A percentile compares a stretch with the other conserved stretches of the same genome.
Conservation (phyloP, 2,797 vertebrate species). For the Urocyon cinereoargenteus region DNA sequence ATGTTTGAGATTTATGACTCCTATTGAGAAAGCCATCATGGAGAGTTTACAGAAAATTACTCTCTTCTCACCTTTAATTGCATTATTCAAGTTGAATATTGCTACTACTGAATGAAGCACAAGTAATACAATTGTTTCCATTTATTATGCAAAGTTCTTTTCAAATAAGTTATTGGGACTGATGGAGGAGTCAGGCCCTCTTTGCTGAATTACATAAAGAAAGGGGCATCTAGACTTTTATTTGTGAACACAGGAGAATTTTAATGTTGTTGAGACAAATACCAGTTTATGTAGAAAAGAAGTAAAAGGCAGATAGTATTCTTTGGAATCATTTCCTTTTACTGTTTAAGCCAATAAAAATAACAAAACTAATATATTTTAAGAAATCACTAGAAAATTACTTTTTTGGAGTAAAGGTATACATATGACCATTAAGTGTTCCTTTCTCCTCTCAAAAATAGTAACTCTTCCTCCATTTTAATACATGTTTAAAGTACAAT, state of each 20-base stretch:
- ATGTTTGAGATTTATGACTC: slow-evolving; percentile 82
- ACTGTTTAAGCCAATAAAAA: slow-evolving; percentile 11
- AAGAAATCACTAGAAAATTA: neutral
- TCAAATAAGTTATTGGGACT: slow-evolving; percentile 76
- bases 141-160: slow-evolving; percentile 83
- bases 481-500: neutral
- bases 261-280: slow-evolving; percentile 68
- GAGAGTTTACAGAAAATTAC: slow-evolving; percentile 83
- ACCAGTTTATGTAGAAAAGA: neutral
- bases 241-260: slow-evolving; percentile 52
- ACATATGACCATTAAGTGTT: neutral
- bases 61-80: slow-evolving; percentile 85
- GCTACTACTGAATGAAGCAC: slow-evolving; percentile 69
- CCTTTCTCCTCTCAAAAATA: neutral
- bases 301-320: neutral
- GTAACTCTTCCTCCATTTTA: neutral
- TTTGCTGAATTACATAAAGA: slow-evolving; percentile 78
- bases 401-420: neutral
- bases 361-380: neutral
- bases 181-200: slow-evolving; percentile 37
- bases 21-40: slow-evolving; percentile 79
- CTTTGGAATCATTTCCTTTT: neutral
- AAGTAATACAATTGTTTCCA: slow-evolving; percentile 81
- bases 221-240: neutral
- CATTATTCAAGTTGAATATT: slow-evolving; percentile 83